Evolutionary conservation across 2,797 vertebrate genomes (phyloP), one percentile per base, ranked within the genome.

Genomic region (Manis pentadactyla): DNA sequence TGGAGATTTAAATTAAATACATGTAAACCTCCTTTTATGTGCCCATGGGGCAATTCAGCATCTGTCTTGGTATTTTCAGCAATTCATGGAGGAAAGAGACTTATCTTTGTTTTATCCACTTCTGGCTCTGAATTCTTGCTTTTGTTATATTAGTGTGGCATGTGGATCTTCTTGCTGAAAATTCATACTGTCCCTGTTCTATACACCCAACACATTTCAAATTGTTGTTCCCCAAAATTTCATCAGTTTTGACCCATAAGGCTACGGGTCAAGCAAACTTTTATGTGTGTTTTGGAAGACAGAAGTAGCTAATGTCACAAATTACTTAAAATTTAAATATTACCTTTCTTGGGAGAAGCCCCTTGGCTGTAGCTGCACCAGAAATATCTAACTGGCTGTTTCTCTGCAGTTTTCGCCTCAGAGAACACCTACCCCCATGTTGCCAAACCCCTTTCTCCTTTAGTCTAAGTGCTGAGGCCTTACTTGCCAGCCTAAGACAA

Each of bases 1-100:
- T 87, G 81, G 46, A 77, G 49, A 84, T 87, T 37, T 25, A 71
- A 74, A 39, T 93, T 13, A 75, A 85, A 49, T 77, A 34, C 46
- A 94, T 1, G 15, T n/a, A 73, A 51, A 73, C 42, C 19, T 87
- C n/a, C 9, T 34, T 0, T 53, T 42, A 46, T 8, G 1, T 0
- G 4, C n/a, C 8, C 34, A 19, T 25, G 55, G 37, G 77, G 37
- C 29, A 79, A 29, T 49, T 92, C 29, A 57, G 42, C 29, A 51
- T 77, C 64, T 18, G 4, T 87, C 12, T 19, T 51, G 15, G 4
- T 37, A 37, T 64, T 46, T 57, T 92, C 46, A 73, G 11, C 75
- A 53, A 21, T 96, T 90, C 21, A 23, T 29, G 12, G 39, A 59
- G 17, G 6, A 53, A 57, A 68, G 42, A 73, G 15, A 68, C 0